phyloP scores from a whole-genome alignment of 2,888 invertebrate genomes.

The Lutraria lutraria region DNA sequence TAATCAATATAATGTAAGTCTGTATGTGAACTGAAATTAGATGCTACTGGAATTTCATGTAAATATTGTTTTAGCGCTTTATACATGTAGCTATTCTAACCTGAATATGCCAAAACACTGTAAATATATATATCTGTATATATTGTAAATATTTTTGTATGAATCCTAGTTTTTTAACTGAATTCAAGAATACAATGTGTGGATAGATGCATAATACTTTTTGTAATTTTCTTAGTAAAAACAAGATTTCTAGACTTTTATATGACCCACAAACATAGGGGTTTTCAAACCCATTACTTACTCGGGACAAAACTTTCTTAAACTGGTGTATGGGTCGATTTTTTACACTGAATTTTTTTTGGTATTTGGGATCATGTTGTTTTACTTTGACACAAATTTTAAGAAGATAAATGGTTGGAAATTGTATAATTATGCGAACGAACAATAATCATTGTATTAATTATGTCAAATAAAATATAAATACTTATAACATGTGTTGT shows the following conservation, averaged over 20 bases:
- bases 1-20: neutral
- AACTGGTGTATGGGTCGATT: neutral
- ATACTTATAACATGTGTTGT: neutral
- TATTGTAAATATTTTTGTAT: neutral
- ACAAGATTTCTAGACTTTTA: neutral
- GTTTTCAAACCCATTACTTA: constrained; percentile 8
- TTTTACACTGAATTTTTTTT: neutral
- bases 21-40: neutral
- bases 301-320: neutral
- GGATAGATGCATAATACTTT: constrained; percentile 2
- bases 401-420: neutral
- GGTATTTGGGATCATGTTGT: neutral
- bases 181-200: neutral
- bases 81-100: neutral
- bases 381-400: neutral
- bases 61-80: neutral
- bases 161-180: neutral
- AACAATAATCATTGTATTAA: neutral
- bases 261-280: neutral
- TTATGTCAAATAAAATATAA: neutral
- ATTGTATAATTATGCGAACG: neutral
- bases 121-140: neutral
- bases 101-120: neutral
- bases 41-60: neutral
- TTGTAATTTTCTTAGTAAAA: neutral